A percentile compares a stretch with the other conserved stretches of the same genome.
Conservation (phyloP, 2,888 invertebrate species). For the Apamea crenata region DNA sequence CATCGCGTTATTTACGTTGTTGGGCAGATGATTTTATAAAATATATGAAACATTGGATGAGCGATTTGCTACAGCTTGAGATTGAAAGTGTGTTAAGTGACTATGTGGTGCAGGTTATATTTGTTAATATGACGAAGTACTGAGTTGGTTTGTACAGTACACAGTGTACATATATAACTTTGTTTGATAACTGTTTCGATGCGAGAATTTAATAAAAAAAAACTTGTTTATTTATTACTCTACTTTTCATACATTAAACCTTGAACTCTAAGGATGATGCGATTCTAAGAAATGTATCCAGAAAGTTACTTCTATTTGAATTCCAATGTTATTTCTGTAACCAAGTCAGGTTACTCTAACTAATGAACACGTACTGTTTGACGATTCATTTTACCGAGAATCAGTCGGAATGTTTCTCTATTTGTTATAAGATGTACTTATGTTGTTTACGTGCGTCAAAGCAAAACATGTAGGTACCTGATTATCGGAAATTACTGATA, state of each 20-base stretch:
- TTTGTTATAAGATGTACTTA: not conserved
- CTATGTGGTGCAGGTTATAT: not conserved
- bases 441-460: not conserved
- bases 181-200: not conserved
- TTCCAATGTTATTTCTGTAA: not conserved
- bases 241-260: not conserved
- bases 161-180: too few species aligned
- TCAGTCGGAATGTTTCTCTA: constrained; percentile 13
- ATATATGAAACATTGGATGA: not conserved
- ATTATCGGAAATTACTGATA: not conserved
- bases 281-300: constrained; percentile 6
- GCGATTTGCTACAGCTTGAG: not conserved
- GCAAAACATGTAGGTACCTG: not conserved
- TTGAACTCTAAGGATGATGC: not conserved
- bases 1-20: not conserved
- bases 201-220: not conserved
- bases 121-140: not conserved
- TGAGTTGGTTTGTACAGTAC: not conserved
- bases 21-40: not conserved
- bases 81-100: not conserved
- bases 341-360: not conserved
- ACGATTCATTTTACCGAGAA: constrained; percentile 28
- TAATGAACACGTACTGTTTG: constrained; percentile 16
- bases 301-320: not conserved
- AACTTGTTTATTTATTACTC: not conserved